Conservation (phyloP, 2,797 vertebrate species). For the Danio kyathit region DNA sequence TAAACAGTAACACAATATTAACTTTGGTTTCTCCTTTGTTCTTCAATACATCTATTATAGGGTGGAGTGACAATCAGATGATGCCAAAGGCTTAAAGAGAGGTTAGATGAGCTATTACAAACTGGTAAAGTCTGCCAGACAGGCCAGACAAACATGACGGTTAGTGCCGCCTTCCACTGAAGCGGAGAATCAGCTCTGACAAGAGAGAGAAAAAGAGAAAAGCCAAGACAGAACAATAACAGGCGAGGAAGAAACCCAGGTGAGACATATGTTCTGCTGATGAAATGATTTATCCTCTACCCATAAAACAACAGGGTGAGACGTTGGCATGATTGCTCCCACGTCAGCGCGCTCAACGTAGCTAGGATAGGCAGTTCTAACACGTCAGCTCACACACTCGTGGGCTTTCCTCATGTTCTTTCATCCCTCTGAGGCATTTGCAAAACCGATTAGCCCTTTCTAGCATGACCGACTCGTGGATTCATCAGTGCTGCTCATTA, state of each 20-base stretch:
- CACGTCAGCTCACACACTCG: slow-evolving; percentile 1
- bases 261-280: slow-evolving; percentile 35
- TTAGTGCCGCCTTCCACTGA: slow-evolving; percentile 23
- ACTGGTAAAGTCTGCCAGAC: slow-evolving; percentile 13
- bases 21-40: not conserved
- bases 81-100: slow-evolving; percentile 21
- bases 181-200: slow-evolving; percentile 30
- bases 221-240: slow-evolving; percentile 22
- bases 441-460: slow-evolving; percentile 28
- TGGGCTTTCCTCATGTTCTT: slow-evolving; percentile 2
- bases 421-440: not conserved
- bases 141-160: slow-evolving; percentile 19
- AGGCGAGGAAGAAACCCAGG: not conserved
- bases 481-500: slow-evolving; percentile 46
- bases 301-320: slow-evolving; percentile 36
- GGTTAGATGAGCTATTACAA: slow-evolving; percentile 12
- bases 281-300: slow-evolving; percentile 27
- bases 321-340: slow-evolving; percentile 12
- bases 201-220: slow-evolving; percentile 21
- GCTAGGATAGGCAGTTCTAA: slow-evolving; percentile 12
- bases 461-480: slow-evolving; percentile 7
- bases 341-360: not conserved
- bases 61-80: not conserved
- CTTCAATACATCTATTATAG: slow-evolving; percentile 7
- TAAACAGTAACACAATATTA: not conserved